These are phyloP conservation scores for Drosophila erecta DNA, from an alignment of 1,140 invertebrate species.

Conservation along the genomic window DNA sequence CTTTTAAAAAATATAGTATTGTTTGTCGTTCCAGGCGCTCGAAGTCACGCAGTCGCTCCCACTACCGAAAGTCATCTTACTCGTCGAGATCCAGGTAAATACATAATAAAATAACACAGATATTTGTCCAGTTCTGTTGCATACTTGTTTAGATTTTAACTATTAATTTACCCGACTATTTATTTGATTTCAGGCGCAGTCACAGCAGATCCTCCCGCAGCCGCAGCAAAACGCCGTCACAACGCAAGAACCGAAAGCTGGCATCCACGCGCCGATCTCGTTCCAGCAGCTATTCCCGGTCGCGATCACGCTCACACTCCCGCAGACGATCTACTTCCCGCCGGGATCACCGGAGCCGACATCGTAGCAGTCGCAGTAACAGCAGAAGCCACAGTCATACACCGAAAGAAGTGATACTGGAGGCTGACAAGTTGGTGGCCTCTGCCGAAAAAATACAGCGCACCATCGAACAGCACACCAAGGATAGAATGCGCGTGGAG, in stretches of 20 bases:
- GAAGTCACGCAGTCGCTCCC: constrained; percentile 70
- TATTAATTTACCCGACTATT: neutral
- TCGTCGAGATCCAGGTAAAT: constrained; percentile 68
- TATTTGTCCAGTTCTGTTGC: too few relatives aligned
- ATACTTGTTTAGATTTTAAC: too few relatives aligned
- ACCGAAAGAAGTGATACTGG: constrained; percentile 57
- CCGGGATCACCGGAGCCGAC: constrained; percentile 73
- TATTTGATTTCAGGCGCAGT: constrained; percentile 43
- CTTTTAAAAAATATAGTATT: constrained; percentile 38
- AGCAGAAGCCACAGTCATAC: constrained; percentile 34
- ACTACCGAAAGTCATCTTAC: constrained; percentile 77
- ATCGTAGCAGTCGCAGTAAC: constrained; percentile 54
- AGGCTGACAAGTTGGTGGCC: constrained; percentile 72
- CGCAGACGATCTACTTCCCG: constrained; percentile 77
- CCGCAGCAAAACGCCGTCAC: constrained; percentile 58
- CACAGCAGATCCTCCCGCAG: constrained; percentile 66
- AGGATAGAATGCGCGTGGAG: constrained; percentile 76
- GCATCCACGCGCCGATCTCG: constrained; percentile 80
- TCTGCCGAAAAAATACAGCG: constrained; percentile 81
- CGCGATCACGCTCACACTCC: constrained; percentile 78
- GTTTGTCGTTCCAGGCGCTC: constrained; percentile 73
- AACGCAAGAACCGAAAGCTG: constrained; percentile 71
- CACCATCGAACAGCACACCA: constrained; percentile 73
- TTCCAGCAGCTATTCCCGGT: constrained; percentile 83
- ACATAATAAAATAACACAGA: too few relatives aligned